phyloP scores from a whole-genome alignment of 2,797 vertebrate species.

The Chelon labrosus region DNA sequence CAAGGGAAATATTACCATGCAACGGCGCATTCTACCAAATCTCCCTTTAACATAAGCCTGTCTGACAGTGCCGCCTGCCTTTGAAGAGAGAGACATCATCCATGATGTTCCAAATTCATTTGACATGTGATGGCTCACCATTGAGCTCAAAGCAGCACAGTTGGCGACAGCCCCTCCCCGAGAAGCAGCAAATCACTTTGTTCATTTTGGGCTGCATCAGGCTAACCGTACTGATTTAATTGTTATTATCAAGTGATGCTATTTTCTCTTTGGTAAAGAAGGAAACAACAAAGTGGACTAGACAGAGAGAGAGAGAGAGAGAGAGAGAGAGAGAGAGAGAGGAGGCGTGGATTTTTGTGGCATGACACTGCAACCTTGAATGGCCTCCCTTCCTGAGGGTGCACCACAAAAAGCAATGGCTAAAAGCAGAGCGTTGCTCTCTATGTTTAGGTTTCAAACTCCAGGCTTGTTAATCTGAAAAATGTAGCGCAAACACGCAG shows the following conservation, averaged over 20 bases:
- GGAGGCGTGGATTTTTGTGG: constrained; percentile 7
- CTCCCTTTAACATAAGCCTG: constrained; percentile 45
- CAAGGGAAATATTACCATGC: constrained; percentile 11
- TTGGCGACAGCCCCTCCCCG: constrained; percentile 16
- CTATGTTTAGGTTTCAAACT: constrained; percentile 63
- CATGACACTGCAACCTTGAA: constrained; percentile 44
- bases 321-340: not conserved
- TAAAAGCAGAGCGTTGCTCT: constrained; percentile 57
- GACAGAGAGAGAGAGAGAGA: not conserved
- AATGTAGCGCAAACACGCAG: constrained; percentile 47
- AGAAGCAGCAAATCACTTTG: constrained; percentile 21
- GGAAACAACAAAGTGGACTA: not conserved
- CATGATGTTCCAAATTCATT: constrained; percentile 57
- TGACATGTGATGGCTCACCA: constrained; percentile 60
- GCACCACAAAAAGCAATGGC: constrained; percentile 37
- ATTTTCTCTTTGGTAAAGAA: constrained; percentile 15
- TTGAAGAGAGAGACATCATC: constrained; percentile 65
- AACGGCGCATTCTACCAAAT: constrained; percentile 40
- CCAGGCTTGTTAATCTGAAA: constrained; percentile 52
- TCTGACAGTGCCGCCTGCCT: constrained; percentile 49
- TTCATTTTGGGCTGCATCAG: constrained; percentile 20
- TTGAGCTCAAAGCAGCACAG: constrained; percentile 42
- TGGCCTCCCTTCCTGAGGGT: constrained; percentile 21
- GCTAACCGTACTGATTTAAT: constrained; percentile 4
- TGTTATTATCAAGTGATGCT: constrained; percentile 12